Conservation (phyloP, 2,888 invertebrate species). For the Andrena bicolor region DNA sequence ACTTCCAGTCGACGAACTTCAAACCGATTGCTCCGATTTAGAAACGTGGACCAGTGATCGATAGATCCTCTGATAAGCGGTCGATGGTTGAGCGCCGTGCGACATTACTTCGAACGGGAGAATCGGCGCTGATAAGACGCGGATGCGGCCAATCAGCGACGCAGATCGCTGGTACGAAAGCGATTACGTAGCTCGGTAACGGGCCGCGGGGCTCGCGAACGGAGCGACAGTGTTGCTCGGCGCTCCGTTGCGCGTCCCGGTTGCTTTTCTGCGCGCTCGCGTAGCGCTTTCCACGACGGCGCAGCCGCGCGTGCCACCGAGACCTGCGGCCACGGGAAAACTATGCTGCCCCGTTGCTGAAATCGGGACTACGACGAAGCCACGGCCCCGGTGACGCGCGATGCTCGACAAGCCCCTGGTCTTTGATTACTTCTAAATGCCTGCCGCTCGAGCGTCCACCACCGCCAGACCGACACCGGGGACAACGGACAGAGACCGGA, state of each 20-base stretch:
- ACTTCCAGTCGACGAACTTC: background rate
- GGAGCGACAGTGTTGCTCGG: slow-evolving; percentile 62
- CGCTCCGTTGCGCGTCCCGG: slow-evolving; percentile 65
- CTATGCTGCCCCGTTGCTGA: slow-evolving; percentile 35
- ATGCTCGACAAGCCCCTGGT: slow-evolving; percentile 46
- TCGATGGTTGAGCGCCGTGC: background rate
- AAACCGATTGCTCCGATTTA: background rate
- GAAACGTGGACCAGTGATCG: background rate
- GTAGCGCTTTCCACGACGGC: slow-evolving; percentile 32
- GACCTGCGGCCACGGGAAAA: background rate
- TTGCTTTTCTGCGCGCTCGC: slow-evolving; percentile 44
- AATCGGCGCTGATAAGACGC: slow-evolving; percentile 50
- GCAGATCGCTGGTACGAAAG: slow-evolving; percentile 23
- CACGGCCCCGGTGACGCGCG: slow-evolving; percentile 32
- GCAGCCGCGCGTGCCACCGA: slow-evolving; percentile 35
- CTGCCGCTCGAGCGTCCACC: slow-evolving; percentile 11
- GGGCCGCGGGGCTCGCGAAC: slow-evolving; percentile 21
- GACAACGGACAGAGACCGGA: background rate
- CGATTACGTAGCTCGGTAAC: slow-evolving; percentile 39
- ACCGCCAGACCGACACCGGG: background rate
- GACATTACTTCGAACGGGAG: slow-evolving; percentile 8
- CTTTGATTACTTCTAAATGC: slow-evolving; percentile 58
- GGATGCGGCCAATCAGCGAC: slow-evolving; percentile 49
- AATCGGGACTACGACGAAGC: background rate
- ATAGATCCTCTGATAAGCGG: background rate